Conservation (phyloP, 2,797 vertebrate species). For the Melanotaenia boesemani region DNA sequence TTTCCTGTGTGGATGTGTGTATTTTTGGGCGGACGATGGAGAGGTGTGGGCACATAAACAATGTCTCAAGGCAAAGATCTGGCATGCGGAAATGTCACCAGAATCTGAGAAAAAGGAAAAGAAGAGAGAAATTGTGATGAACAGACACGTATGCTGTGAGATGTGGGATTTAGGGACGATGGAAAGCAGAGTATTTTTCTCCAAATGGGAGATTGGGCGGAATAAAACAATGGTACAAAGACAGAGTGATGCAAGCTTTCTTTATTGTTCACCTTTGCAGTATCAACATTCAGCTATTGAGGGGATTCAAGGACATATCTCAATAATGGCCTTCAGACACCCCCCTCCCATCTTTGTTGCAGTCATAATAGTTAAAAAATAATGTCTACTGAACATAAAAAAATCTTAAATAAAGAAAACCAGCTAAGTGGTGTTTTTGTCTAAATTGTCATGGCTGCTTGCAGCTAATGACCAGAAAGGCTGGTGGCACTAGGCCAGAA, state of each 20-base stretch:
- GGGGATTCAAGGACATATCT: conserved; percentile 35
- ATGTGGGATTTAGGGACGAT: conserved; percentile 60
- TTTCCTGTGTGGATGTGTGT: conserved; percentile 11
- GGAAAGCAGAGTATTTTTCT: conserved; percentile 41
- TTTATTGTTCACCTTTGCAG: conserved; percentile 36
- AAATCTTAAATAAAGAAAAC: background rate
- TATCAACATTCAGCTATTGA: conserved; percentile 28
- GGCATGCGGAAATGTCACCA: conserved; percentile 77
- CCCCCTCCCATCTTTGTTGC: background rate
- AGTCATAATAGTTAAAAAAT: background rate
- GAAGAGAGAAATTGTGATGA: conserved; percentile 50
- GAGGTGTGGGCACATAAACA: conserved; percentile 63
- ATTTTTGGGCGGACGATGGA: conserved; percentile 36
- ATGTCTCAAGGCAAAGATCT: conserved; percentile 75
- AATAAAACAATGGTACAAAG: conserved; percentile 48
- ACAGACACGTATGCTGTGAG: conserved; percentile 63
- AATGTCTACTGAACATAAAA: background rate
- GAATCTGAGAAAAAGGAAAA: conserved; percentile 57
- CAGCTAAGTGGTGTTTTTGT: background rate
- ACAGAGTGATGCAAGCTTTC: conserved; percentile 36
- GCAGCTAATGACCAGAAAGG: too few relatives aligned
- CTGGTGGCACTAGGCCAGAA: too few relatives aligned
- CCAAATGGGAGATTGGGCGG: conserved; percentile 51
- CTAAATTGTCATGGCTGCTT: background rate
- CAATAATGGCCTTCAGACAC: conserved; percentile 17